Conservation (phyloP, 2,797 vertebrate species). For the Micrastur ruficollis region DNA sequence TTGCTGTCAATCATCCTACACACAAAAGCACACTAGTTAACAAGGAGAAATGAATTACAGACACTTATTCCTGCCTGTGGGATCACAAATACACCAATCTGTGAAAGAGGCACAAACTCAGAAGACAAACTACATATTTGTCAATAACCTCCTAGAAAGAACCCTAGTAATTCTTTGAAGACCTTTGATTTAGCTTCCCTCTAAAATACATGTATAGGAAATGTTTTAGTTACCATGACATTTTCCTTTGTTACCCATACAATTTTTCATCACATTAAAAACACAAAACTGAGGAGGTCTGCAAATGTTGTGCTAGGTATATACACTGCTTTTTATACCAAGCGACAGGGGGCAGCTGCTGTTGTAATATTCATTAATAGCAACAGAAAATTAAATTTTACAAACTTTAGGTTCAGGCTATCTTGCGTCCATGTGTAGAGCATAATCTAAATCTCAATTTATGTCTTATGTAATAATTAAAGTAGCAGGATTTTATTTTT, state of each 20-base stretch:
- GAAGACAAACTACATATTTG: slow-evolving; percentile 83
- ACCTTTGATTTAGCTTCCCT: slow-evolving; percentile 81
- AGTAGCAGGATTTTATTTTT: slow-evolving; percentile 14
- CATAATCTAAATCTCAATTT: slow-evolving; percentile 58
- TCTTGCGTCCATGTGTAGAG: slow-evolving; percentile 39
- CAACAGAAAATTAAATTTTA: slow-evolving; percentile 78
- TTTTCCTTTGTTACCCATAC: slow-evolving; percentile 80
- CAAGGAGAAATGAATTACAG: slow-evolving; percentile 85
- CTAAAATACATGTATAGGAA: slow-evolving; percentile 80
- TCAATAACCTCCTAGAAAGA: slow-evolving; percentile 85
- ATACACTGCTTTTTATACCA: slow-evolving; percentile 71
- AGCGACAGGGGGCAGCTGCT: slow-evolving; percentile 68
- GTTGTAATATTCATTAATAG: slow-evolving; percentile 77
- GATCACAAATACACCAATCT: slow-evolving; percentile 85
- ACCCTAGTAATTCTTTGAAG: slow-evolving; percentile 82
- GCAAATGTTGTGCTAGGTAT: slow-evolving; percentile 79
- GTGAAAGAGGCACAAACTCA: slow-evolving; percentile 82
- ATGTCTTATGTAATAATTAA: slow-evolving; percentile 53
- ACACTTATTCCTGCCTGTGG: slow-evolving; percentile 83
- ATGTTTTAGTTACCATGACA: slow-evolving; percentile 85
- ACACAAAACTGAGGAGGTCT: slow-evolving; percentile 82
- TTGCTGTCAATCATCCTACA: slow-evolving; percentile 83
- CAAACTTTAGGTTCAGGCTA: slow-evolving; percentile 66
- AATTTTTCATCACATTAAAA: slow-evolving; percentile 83
- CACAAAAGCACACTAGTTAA: slow-evolving; percentile 84